phyloP scores from a whole-genome alignment of 2,888 invertebrate genomes.

The Caenorhabditis sp. region DNA sequence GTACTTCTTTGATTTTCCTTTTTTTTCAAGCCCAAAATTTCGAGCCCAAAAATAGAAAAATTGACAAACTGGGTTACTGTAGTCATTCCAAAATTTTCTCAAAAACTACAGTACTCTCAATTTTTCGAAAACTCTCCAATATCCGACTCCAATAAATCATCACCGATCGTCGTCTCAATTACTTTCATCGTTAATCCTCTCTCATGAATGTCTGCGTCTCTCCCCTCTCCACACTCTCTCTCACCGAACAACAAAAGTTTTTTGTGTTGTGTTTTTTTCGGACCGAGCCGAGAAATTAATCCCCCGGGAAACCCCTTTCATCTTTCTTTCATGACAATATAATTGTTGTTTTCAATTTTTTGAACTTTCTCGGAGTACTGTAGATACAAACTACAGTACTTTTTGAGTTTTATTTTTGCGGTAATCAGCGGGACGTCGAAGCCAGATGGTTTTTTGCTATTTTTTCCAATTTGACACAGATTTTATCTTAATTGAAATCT shows the following conservation, averaged over 20 bases:
- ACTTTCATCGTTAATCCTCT: conserved; percentile 31
- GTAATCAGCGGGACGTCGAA: no score
- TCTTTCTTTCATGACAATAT: not conserved
- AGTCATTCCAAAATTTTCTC: no score
- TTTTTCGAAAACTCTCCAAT: not conserved
- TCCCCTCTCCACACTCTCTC: conserved; percentile 15
- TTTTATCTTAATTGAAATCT: no score
- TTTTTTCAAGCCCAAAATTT: no score
- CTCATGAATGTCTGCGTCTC: conserved; percentile 29
- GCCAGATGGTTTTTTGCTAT: no score
- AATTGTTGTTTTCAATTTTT: not conserved
- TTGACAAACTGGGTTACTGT: no score
- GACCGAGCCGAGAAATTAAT: not conserved
- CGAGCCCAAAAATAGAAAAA: no score
- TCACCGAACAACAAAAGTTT: not conserved
- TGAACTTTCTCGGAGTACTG: no score
- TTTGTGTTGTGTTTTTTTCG: not conserved
- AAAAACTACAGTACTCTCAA: no score
- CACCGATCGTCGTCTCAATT: conserved; percentile 3
- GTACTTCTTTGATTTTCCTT: no score
- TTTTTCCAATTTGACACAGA: no score
- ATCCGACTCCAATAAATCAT: conserved; percentile 6
- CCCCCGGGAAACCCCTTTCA: not conserved
- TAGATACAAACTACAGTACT: not conserved
- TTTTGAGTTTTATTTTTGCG: no score